Base-by-base conservation (phyloP, 2,888 invertebrate genomes). In the Poecilobothrus nobilitatus region DNA sequence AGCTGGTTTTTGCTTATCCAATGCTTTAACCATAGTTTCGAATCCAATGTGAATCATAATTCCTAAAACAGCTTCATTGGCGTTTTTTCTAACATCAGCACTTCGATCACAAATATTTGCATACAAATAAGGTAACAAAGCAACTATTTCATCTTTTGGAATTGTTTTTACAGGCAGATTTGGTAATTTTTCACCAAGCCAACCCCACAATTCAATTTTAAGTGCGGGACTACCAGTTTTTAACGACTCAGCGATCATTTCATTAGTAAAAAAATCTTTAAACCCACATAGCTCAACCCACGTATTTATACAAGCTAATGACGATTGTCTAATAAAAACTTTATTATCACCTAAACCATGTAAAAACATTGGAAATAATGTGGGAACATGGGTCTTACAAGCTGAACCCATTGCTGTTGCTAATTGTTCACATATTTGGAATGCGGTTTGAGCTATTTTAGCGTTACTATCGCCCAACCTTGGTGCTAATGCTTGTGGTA, bases 41-140 rank as follows among this genome's bases (percentile, higher is more conserved):
- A 90, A 95, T 1, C 96, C 93, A 9, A 94, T 84, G 78, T 96
- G 96, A 72, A 95, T 88, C 96, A 97, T 97, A 75, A 95, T 88
- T 4, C 95, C 95, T 64, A 95, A 82, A 61, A 96, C 89, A 63
- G 94, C 92, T 78, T 96, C 96, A 68, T 90, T 90, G 1, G 95
- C 91, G 76, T 91, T 92, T 78, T 94, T 95, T 15, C 97, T 86
- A 6, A 97, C 96, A 73, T 96, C 96, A 0, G 89, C 91, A 77
- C 91, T 94, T 68, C 97, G 87, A 82, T 97, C 97, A 78, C 95
- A 96, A 70, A 97, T 81, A 76, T 94, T 92, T 61, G 87, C 85
- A 81, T 89, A 94, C 68, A 97, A 81, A 73, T 87, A 84, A 0
- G 92, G 91, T 70, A 96, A 82, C 81, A 94, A 91, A 2, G 88